Percentiles rank a stretch among this genome's conserved stretches.
Conservation (phyloP, 2,888 invertebrate species). For the Caenorhabditis sp. region DNA sequence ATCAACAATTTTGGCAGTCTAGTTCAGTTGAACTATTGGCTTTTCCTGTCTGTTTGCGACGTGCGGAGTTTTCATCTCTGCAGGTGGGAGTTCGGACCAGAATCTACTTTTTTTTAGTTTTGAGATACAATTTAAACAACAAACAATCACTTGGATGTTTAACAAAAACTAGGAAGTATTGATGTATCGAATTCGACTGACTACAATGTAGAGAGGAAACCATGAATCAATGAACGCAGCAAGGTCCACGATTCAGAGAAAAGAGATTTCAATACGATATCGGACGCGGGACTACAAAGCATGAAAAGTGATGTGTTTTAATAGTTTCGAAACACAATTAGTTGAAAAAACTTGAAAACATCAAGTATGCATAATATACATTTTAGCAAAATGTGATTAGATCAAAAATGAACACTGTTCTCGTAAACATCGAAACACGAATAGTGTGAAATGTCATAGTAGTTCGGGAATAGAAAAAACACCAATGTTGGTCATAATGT, state of each 20-base stretch:
- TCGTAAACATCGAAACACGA: neutral
- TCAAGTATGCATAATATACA: too few relatives aligned
- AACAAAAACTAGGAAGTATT: neutral
- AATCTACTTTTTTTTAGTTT: too few relatives aligned
- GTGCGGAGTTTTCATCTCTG: too few relatives aligned
- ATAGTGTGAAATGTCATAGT: neutral
- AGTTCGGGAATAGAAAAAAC: neutral
- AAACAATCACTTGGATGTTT: neutral
- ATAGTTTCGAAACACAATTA: too few relatives aligned
- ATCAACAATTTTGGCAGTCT: too few relatives aligned
- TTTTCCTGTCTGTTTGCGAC: too few relatives aligned
- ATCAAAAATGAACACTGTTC: constrained; percentile 3
- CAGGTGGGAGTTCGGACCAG: too few relatives aligned
- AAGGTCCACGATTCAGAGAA: constrained; percentile 2
- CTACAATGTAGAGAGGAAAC: neutral
- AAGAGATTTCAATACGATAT: neutral
- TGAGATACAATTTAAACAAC: too few relatives aligned
- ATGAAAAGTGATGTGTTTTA: neutral
- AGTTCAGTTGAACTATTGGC: too few relatives aligned
- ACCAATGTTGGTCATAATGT: neutral
- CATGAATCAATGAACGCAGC: constrained; percentile 4
- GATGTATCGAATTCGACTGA: neutral
- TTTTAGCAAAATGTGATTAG: neutral
- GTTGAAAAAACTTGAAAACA: too few relatives aligned
- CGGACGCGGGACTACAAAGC: neutral